Conservation (phyloP, 1,140 invertebrate species). For the Brachionus calyciflorus region DNA sequence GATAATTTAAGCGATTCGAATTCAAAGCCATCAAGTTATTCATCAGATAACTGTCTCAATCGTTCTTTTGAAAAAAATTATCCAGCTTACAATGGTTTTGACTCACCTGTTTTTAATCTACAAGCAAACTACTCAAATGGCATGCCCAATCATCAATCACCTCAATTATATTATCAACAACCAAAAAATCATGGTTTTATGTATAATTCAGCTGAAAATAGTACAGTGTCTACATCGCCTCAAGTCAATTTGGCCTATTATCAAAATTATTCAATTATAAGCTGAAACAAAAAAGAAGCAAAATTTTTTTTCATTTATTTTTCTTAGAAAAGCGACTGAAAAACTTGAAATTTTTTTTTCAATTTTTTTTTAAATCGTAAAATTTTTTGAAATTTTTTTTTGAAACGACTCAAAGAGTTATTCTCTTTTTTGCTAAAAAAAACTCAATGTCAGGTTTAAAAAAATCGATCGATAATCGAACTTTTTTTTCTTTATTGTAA, state of each 20-base stretch:
- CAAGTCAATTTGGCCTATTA: slow-evolving; percentile 12
- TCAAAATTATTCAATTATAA: slow-evolving; percentile 19
- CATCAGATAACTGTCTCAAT: slow-evolving; percentile 1
- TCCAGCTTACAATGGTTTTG: background rate
- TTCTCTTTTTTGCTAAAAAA: background rate
- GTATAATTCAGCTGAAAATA: background rate
- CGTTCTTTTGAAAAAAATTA: slow-evolving; percentile 27
- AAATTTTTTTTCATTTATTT: background rate
- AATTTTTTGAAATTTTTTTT: slow-evolving; percentile 9
- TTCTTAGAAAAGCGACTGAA: background rate
- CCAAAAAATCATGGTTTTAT: slow-evolving; percentile 9
- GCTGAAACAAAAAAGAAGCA: too few species aligned
- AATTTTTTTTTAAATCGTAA: slow-evolving; percentile 13
- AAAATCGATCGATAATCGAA: too few species aligned
- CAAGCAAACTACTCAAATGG: background rate
- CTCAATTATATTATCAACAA: background rate
- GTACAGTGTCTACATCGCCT: background rate
- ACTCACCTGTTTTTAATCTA: background rate
- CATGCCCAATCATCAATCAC: background rate
- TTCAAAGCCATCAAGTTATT: background rate
- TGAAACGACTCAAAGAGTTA: slow-evolving; percentile 9
- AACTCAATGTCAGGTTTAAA: too few species aligned
- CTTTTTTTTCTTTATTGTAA: too few species aligned
- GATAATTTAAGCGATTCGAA: background rate
- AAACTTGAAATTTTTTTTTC: slow-evolving; percentile 19